Evolutionary conservation across 2,797 vertebrate species (phyloP).

Genomic region (Falco cherrug): DNA sequence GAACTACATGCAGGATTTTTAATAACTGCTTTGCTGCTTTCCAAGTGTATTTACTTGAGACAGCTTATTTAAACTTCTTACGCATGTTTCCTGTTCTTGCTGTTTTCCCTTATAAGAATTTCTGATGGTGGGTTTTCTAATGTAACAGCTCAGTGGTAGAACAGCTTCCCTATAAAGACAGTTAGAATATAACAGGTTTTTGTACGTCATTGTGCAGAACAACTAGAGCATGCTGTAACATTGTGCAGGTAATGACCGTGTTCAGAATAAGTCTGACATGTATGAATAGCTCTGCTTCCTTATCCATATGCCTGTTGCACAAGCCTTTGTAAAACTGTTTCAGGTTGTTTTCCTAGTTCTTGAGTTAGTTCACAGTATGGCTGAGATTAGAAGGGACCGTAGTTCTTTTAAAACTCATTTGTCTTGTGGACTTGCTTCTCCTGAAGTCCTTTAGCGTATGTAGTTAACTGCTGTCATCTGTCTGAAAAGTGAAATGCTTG

Average conservation of each 20-base stretch:
- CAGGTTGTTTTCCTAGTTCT: background rate
- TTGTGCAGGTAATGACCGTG: background rate
- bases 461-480: background rate
- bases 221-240: background rate
- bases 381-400: background rate
- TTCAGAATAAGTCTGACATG: background rate
- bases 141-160: background rate
- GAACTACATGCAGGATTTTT: background rate
- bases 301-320: background rate
- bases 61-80: background rate
- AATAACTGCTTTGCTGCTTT: background rate
- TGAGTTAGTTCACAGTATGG: background rate
- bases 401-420: background rate
- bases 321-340: background rate
- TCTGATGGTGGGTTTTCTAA: background rate
- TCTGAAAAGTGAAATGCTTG: background rate
- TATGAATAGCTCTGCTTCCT: background rate
- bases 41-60: background rate
- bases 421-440: background rate
- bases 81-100: background rate
- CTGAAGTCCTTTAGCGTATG: background rate
- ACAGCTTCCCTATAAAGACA: background rate
- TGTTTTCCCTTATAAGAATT: background rate
- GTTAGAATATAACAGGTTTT: background rate
- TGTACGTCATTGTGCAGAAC: background rate